Base-by-base conservation (phyloP, 2,888 invertebrate species). In the Nudaria mundana region DNA sequence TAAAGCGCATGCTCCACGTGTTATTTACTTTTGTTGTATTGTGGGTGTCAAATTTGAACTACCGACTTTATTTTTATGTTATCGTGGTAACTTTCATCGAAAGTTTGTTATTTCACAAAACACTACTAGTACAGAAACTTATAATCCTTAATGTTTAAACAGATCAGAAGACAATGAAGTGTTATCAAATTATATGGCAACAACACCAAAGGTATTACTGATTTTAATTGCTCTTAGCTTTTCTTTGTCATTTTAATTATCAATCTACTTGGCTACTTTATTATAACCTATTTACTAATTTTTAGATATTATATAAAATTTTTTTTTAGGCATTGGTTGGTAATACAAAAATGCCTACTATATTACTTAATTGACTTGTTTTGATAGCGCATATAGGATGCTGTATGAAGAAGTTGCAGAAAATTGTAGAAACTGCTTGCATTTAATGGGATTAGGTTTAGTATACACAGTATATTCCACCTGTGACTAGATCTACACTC, bases 401-500 rank as follows among this genome's bases (percentile, higher is more conserved):
- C 14, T 12, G 45, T 37, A 45, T 36, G 37, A 55, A 47, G 42
- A 31, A n/a, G n/a, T 20, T 5, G 6, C 2, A 23, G 12, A 0
- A 32, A 28, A 20, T 6, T n/a, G n/a, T n/a, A n/a, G n/a, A 15
- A 32, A 58, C 66, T 73, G 58, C 44, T 61, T 66, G 70, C 63
- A 53, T 60, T 71, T 45, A 91, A 90, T 94, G 95, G 91, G 93
- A 93, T 91, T 91, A 91, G 91, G 90, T 94, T 92, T 93, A 90
- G 93, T n/a, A 91, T 81, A 31, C 90, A 84, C 92, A 92, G 91
- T 91, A 63, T 48, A 42, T 37, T 52, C 66, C 53, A 76, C 52
- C 79, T 92, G 94, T 94, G 94, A 94, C 94, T 94, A 94, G 94
- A 94, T 94, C 94, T 94, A 94, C 94, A 94, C 94, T 94, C 94